Base-by-base conservation (phyloP, 1,140 invertebrate species). In the Drosophila orosa region DNA sequence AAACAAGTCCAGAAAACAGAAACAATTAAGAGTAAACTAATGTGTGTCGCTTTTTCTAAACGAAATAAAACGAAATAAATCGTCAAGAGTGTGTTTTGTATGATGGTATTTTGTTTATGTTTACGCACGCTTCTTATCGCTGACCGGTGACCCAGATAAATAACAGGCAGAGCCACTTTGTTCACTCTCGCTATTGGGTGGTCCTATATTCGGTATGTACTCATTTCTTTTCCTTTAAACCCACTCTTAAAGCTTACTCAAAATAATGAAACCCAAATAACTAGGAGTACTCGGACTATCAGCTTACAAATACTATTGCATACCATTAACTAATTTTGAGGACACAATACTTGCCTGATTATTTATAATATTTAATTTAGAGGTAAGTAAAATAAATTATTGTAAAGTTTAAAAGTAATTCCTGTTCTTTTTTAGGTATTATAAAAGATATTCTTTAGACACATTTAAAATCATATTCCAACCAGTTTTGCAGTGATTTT, bases 1-100 rank as follows among this genome's bases (percentile, higher is more conserved):
- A 77, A 75, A 75, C 29, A 71, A 71, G 67, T 71, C 63, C 33
- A 67, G 44, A 50, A 25, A 75, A 47, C 45, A 52, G 39, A 22
- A 54, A 39, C 55, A 48, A 65, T 35, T 48, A 48, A 48, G 47
- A 48, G 47, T 48, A 52, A 33, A 74, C 52, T 61, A 54, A 39
- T 68, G 77, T 77, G 77, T 84, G 81, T 84, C 81, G 81, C 81
- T 84, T 84, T 83, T 84, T 84, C 80, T 84, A 84, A 61, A 84
- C 67, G 68, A 83, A 83, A 83, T 79, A 78, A 83, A 79, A 58
- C 33, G 55, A 35, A 79, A 59, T 56, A 68, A 71, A 65, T 50
- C 60, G 65, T 47, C 37, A 73, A 57, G 17, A 50, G 33, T 22
- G 33, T 27, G 7, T 33, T 1, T 29, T 27, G 29, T 48, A 6